Evolutionary conservation across 2,888 invertebrate genomes (phyloP), one percentile per base, ranked within the genome.

Genomic region (Acronicta aceris): DNA sequence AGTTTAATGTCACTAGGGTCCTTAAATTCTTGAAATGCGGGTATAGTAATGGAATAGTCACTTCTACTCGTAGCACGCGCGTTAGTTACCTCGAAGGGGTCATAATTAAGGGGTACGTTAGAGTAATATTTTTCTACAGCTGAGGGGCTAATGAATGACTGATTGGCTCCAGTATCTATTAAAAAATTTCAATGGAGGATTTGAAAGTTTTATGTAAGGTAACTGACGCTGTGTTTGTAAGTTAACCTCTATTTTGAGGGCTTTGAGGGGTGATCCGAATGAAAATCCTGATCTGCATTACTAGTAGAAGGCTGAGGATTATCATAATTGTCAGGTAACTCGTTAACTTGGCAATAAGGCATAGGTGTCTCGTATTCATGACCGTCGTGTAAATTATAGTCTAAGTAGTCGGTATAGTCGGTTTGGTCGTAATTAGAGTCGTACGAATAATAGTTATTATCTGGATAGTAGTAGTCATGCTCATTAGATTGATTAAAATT

Each of bases 1-100:
- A 48, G 41, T 33, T 47, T 27, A 10, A 21, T 9, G 13, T 27
- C 30, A 30, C 12, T 0, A n/a, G 41, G 12, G 17, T 48, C 41
- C 12, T 55, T 48, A 41, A 55, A 55, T 55, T 55, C 21, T 16
- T 30, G 17, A 41, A 55, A 55, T n/a, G 8, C 15, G 46, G 41
- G 27, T 27, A 27, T 27, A 27, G 7, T 27, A 27, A 27, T 27
- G 5, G 27, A 27, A 27, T 27, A 27, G 27, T 27, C 27, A 27
- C 27, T 27, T 27, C 27, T 27, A 7, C 38, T 25, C 2, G 46
- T 46, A 30, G 46, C 15, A 15, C 16, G 45, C 17, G 46, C 16
- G 43, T 41, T 15, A 8, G 15, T 16, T 7, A 33, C 33, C 33
- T 33, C 33, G 4, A 33, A 33, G 33, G 33, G 33, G 33, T 33